Conservation (phyloP, 1,140 invertebrate species). For the Apis dorsata region DNA sequence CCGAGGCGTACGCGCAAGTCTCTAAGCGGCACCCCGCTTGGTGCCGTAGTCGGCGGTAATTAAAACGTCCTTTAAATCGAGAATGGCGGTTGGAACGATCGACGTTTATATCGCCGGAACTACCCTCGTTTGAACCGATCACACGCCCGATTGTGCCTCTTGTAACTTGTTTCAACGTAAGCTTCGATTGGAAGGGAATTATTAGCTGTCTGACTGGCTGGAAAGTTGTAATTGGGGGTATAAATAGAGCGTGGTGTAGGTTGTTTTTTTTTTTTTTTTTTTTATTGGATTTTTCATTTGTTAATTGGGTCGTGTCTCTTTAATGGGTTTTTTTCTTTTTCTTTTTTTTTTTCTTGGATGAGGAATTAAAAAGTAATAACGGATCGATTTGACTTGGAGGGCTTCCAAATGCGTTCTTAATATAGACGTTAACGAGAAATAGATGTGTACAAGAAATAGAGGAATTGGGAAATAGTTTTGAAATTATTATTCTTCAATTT, state of each 20-base stretch:
- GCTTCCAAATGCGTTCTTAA: no score
- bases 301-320: background rate
- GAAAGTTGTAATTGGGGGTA: background rate
- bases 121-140: constrained; percentile 2
- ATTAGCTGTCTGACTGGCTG: background rate
- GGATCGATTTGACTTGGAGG: no score
- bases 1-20: constrained; percentile 67
- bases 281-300: background rate
- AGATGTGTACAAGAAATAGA: no score
- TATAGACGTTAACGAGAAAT: no score
- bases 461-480: no score
- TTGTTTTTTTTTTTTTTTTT: background rate
- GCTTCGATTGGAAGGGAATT: background rate
- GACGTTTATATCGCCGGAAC: background rate
- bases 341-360: no score
- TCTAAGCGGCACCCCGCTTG: constrained; percentile 6
- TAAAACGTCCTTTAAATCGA: constrained; percentile 48
- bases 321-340: no score
- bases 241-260: background rate
- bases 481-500: background rate
- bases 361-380: no score
- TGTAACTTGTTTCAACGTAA: no score
- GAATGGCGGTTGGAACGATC: constrained; percentile 6
- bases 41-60: constrained; percentile 46
- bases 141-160: background rate